These are phyloP conservation scores for Myotis yumanensis DNA, from an alignment of 2,113 vertebrate genomes.

Conservation along the genomic window DNA sequence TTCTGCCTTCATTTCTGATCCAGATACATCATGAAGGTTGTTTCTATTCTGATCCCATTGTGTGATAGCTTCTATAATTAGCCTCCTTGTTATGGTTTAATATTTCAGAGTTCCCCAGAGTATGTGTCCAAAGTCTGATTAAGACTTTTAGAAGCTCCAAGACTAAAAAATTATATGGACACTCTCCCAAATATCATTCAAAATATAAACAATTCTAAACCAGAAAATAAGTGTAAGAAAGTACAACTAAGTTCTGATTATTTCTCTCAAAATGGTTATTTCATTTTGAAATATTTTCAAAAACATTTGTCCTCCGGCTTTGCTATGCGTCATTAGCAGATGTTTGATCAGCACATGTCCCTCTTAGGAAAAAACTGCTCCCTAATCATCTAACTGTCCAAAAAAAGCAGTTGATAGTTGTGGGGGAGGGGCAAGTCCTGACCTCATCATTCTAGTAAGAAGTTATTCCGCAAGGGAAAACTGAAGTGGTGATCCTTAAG, in stretches of 20 bases:
- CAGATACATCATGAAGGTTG: not conserved
- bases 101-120: conserved; percentile 34
- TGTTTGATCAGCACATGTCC: not conserved
- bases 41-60: conserved; percentile 44
- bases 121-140: not conserved
- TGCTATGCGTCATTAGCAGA: not conserved
- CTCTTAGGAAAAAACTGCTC: conserved; percentile 21
- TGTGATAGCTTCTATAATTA: not conserved
- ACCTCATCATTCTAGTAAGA: not conserved
- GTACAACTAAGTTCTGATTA: not conserved
- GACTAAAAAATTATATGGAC: not conserved
- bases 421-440: not conserved
- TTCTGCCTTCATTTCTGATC: not conserved
- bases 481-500: not conserved
- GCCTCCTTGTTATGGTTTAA: conserved; percentile 34
- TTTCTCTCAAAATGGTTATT: not conserved
- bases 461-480: conserved; percentile 15
- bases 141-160: conserved; percentile 17
- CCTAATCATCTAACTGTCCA: not conserved
- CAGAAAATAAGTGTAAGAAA: conserved; percentile 1
- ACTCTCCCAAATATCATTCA: conserved; percentile 2
- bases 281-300: not conserved
- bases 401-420: conserved; percentile 19
- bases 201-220: conserved; percentile 37
- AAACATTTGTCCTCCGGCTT: not conserved